Percentiles rank a stretch among this genome's conserved stretches.
Evolutionary conservation across 2,888 invertebrate species (phyloP).

Genomic region (Hemicrepidius hirtus): DNA sequence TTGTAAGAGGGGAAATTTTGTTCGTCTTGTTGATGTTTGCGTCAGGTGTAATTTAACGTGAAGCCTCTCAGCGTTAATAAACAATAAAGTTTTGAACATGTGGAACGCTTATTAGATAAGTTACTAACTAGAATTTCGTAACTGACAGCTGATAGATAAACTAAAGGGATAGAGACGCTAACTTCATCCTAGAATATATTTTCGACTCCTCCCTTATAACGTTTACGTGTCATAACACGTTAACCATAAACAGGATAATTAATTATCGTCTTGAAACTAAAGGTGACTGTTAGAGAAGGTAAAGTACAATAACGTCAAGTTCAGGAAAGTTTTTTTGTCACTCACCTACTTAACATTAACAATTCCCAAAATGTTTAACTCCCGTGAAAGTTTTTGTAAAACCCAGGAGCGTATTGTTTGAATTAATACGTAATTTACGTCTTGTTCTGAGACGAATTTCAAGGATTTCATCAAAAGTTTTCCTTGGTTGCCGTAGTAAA

Average conservation of each 20-base stretch:
- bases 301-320: background rate
- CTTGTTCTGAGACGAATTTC: background rate
- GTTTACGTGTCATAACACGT: conserved; percentile 1
- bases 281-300: background rate
- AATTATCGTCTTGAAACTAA: background rate
- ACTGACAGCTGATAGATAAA: conserved; percentile 23
- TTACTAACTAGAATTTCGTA: conserved; percentile 6
- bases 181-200: background rate
- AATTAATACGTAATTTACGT: background rate
- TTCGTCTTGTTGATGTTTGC: background rate
- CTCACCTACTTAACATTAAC: too few species aligned
- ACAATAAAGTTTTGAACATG: conserved; percentile 21
- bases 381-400: too few species aligned
- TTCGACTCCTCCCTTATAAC: background rate
- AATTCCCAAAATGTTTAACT: too few species aligned
- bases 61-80: conserved; percentile 13
- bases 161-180: background rate
- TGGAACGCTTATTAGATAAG: conserved; percentile 28
- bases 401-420: too few species aligned
- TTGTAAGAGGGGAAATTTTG: background rate
- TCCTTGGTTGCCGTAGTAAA: conserved; percentile 4
- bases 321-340: background rate
- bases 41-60: conserved; percentile 1
- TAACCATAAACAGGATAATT: conserved; percentile 11
- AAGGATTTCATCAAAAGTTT: conserved; percentile 10